These are phyloP conservation scores for Xiphydria camelus DNA, from an alignment of 2,888 invertebrate genomes.

Conservation along the genomic window DNA sequence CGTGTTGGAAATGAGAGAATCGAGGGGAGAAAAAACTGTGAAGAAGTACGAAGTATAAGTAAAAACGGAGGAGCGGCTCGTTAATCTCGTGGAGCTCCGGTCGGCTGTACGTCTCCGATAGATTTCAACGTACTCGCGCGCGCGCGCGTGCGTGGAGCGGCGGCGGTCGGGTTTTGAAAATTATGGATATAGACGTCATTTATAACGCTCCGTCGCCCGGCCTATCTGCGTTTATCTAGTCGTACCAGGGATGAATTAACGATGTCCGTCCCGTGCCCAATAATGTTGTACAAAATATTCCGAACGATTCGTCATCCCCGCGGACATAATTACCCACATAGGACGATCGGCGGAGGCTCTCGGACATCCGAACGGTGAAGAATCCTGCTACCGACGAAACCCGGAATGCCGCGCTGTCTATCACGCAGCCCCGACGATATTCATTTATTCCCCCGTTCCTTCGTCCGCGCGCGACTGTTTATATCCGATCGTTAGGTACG, in stretches of 20 bases:
- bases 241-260: slow-evolving; percentile 36
- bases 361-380: slow-evolving; percentile 2
- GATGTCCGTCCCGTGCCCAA: slow-evolving; percentile 30
- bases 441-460: slow-evolving; percentile 36
- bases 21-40: too few species aligned
- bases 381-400: background rate
- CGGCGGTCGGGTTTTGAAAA: too few species aligned
- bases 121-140: too few species aligned
- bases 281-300: slow-evolving; percentile 41
- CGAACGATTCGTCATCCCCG: slow-evolving; percentile 43
- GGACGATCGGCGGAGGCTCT: slow-evolving; percentile 6
- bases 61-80: too few species aligned
- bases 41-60: too few species aligned
- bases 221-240: slow-evolving; percentile 30
- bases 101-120: too few species aligned
- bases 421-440: too few species aligned
- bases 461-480: slow-evolving; percentile 19
- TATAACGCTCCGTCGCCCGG: slow-evolving; percentile 36
- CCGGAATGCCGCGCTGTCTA: too few species aligned
- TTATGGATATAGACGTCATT: slow-evolving; percentile 44
- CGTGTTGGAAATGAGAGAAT: too few species aligned
- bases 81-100: too few species aligned
- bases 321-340: slow-evolving; percentile 38
- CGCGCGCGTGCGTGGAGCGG: too few species aligned
- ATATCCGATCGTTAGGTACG: too few species aligned